Base-by-base conservation (phyloP, 2,888 invertebrate genomes). In the Hemaris fuciformis region DNA sequence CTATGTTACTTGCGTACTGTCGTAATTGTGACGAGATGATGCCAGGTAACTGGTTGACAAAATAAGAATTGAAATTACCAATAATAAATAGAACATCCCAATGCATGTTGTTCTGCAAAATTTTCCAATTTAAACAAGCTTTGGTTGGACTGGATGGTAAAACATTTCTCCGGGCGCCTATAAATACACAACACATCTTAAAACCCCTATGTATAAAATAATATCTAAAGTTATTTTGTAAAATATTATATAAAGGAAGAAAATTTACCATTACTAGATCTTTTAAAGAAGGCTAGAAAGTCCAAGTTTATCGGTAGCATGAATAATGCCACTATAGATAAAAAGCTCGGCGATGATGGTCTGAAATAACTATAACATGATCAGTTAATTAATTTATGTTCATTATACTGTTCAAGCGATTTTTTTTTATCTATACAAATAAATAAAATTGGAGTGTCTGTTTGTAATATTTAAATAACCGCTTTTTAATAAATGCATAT, bases 51-150 rank as follows among this genome's bases (percentile, higher is more conserved):
- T n/a, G n/a, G n/a, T n/a, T n/a, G n/a, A n/a, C n/a, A n/a, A n/a
- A n/a, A n/a, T n/a, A n/a, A n/a, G n/a, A 18, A 31, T 22, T 34
- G 48, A 1, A 42, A 58, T 69, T 71, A 89, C 88, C 84, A 57
- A 82, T 77, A 38, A 84, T 76, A 13, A 88, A 76, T 0, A 83
- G 65, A 0, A 85, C 80, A 58, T 83, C 81, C 89, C 89, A 89
- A 18, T 82, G 72, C n/a, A 87, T 67, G 23, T 83, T 77, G 7
- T 73, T 68, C 23, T 67, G 74, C 0, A 88, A 70, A 5, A 78
- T 46, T 3, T 66, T 62, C 89, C 90, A 90, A 63, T 67, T 83
- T 1, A 90, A 69, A 62, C 87, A 88, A 0, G 81, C 69, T 66
- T 76, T 83, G 25, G 76, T 76, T 1, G 73, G 65, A 4, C 66